phyloP scores from a whole-genome alignment of 1,140 invertebrate species.

The Sogatella furcifera region DNA sequence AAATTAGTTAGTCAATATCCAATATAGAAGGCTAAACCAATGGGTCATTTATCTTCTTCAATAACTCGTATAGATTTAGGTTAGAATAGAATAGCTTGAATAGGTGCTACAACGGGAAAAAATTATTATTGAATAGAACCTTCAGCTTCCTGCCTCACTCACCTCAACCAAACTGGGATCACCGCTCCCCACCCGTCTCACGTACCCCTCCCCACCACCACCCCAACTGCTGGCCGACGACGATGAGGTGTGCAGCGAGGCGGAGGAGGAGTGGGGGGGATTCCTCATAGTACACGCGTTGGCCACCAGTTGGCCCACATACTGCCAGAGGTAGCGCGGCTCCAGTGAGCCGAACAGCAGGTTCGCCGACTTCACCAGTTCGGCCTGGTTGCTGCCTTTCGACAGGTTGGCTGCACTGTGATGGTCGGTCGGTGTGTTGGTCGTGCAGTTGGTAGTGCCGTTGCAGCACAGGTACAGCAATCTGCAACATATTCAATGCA shows the following conservation, averaged over 20 bases:
- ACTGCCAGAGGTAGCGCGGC: conserved; percentile 78
- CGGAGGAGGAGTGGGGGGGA: not conserved
- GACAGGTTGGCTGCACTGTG: conserved; percentile 37
- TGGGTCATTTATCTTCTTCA: too few species aligned
- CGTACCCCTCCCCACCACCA: conserved; percentile 25
- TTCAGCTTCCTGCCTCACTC: not conserved
- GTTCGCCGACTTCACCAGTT: conserved; percentile 75
- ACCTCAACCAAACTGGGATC: conserved; percentile 49
- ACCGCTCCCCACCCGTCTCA: conserved; percentile 45
- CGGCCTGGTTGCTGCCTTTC: conserved; percentile 28
- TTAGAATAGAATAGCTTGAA: too few species aligned
- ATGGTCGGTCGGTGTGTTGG: conserved; percentile 21
- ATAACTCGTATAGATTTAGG: too few species aligned
- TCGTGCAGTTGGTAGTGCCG: conserved; percentile 11
- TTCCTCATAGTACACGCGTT: conserved; percentile 24
- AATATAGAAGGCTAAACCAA: too few species aligned
- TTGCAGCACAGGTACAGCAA: conserved; percentile 25
- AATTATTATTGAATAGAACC: too few species aligned
- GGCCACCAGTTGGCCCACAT: conserved; percentile 58
- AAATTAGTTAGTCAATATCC: too few species aligned
- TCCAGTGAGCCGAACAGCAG: conserved; percentile 76
- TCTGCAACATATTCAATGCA: conserved; percentile 17
- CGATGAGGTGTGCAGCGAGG: conserved; percentile 3
- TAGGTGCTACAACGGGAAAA: too few species aligned
- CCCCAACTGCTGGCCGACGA: too few species aligned